Conservation (phyloP, 2,113 vertebrate genomes). For the Perccottus glenii region DNA sequence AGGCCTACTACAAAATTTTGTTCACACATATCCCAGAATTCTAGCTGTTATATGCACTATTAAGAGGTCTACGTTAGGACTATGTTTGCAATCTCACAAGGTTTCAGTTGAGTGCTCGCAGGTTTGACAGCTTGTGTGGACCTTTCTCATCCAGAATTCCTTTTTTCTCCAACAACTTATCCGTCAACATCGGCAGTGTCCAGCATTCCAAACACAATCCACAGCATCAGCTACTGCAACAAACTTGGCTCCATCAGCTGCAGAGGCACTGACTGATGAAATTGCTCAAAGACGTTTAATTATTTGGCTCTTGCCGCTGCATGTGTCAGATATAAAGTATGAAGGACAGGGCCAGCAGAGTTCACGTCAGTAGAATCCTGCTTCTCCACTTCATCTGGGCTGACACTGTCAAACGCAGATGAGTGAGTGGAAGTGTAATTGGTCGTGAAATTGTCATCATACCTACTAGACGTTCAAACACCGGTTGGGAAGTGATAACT, state of each 20-base stretch:
- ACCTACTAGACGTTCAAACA: slow-evolving; percentile 41
- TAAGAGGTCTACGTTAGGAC: slow-evolving; percentile 18
- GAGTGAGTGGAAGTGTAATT: slow-evolving; percentile 39
- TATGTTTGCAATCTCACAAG: slow-evolving; percentile 45
- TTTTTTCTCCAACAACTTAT: slow-evolving; percentile 29
- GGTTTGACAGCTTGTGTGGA: slow-evolving; percentile 51
- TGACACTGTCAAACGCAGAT: slow-evolving; percentile 26
- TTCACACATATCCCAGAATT: background rate
- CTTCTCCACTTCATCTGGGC: slow-evolving; percentile 10
- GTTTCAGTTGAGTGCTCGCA: slow-evolving; percentile 52
- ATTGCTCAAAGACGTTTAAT: slow-evolving; percentile 14
- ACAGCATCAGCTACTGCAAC: slow-evolving; percentile 6
- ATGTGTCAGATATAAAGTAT: slow-evolving; percentile 11
- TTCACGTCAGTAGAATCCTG: slow-evolving; percentile 20
- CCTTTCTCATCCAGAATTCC: slow-evolving; percentile 16
- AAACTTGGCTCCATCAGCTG: background rate
- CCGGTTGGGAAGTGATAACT: slow-evolving; percentile 48
- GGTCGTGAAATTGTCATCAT: slow-evolving; percentile 52
- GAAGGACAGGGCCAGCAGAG: slow-evolving; percentile 16
- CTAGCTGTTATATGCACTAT: slow-evolving; percentile 8
- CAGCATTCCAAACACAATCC: slow-evolving; percentile 25
- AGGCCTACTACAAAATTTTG: background rate
- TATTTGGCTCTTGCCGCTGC: background rate
- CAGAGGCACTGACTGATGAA: slow-evolving; percentile 20
- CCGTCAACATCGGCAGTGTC: slow-evolving; percentile 28